Evolutionary conservation across 1,140 invertebrate species (phyloP).

Genomic region (Choristoneura fumiferana): DNA sequence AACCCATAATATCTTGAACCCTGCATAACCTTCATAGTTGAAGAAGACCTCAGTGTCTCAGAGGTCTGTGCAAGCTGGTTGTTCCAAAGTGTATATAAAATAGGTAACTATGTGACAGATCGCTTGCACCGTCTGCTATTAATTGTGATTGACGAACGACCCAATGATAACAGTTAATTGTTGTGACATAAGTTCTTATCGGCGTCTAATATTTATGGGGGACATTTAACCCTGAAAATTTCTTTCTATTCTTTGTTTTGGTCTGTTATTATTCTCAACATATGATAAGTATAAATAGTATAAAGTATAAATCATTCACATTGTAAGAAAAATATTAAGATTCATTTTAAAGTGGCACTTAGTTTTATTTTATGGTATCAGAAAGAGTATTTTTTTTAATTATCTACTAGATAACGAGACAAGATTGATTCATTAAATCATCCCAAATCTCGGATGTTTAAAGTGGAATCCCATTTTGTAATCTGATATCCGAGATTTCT

Average conservation of each 20-base stretch:
- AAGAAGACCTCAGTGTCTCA: not conserved
- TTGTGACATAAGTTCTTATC: slow-evolving; percentile 32
- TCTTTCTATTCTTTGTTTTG: not conserved
- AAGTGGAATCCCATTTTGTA: not conserved
- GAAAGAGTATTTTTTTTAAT: no score
- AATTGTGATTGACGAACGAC: slow-evolving; percentile 41
- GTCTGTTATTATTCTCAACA: no score
- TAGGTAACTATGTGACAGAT: slow-evolving; percentile 41
- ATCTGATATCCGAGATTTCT: slow-evolving; percentile 13
- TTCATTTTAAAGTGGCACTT: no score
- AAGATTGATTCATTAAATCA: no score
- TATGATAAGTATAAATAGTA: no score
- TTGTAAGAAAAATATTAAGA: no score
- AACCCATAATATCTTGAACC: slow-evolving; percentile 30
- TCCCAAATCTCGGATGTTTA: no score
- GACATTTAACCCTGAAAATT: slow-evolving; percentile 16
- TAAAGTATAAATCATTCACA: no score
- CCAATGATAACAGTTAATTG: slow-evolving; percentile 43
- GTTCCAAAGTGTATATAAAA: slow-evolving; percentile 14
- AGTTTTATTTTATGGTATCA: no score
- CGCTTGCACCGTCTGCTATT: slow-evolving; percentile 33
- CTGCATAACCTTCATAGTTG: not conserved
- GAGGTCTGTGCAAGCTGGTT: slow-evolving; percentile 29
- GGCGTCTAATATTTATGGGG: slow-evolving; percentile 18
- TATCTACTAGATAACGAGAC: no score